These are phyloP conservation scores for Hiodon alosoides DNA, from an alignment of 2,113 vertebrate genomes.

Conservation along the genomic window DNA sequence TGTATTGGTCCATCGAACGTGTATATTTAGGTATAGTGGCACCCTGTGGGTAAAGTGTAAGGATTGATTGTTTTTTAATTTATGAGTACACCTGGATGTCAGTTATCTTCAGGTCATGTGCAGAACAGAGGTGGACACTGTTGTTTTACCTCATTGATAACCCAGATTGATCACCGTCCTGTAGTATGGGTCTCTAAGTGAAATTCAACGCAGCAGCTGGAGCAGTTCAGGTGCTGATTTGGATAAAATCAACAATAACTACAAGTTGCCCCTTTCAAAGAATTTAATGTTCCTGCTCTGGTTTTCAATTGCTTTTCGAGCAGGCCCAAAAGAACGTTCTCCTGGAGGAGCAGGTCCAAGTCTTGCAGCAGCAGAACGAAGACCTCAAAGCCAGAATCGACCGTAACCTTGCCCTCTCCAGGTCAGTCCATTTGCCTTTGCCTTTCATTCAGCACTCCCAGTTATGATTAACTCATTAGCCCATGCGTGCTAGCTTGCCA, in stretches of 20 bases:
- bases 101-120: too few species aligned
- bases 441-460: too few species aligned
- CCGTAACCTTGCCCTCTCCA: conserved; percentile 76
- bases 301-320: conserved; percentile 45
- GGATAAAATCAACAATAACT: neutral
- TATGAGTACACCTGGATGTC: too few species aligned
- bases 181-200: too few species aligned
- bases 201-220: too few species aligned
- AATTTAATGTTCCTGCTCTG: conserved; percentile 46
- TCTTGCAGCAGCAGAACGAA: conserved; percentile 94
- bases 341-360: conserved; percentile 85
- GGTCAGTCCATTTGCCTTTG: conserved; percentile 54
- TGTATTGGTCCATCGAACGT: neutral
- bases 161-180: too few species aligned
- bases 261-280: conserved; percentile 2
- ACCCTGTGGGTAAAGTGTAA: too few species aligned
- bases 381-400: conserved; percentile 86
- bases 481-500: too few species aligned
- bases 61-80: too few species aligned
- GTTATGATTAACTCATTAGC: too few species aligned
- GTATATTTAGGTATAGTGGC: neutral
- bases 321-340: conserved; percentile 90
- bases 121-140: neutral
- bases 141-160: neutral
- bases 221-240: neutral